phyloP scores from a whole-genome alignment of 2,888 invertebrate species.

The Brachynemurus nebulosus region DNA sequence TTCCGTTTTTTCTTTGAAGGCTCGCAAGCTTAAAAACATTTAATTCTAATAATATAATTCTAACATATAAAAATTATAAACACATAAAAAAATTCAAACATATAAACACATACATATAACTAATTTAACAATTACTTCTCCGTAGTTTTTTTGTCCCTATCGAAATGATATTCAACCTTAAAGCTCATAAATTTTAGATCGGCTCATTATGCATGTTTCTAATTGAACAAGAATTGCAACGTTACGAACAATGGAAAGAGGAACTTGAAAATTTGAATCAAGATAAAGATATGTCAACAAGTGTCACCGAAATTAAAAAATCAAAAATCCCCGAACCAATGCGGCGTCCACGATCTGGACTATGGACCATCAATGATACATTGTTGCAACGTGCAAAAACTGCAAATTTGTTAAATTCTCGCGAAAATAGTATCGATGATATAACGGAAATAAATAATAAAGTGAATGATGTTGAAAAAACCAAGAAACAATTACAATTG shows the following conservation, averaged over 20 bases:
- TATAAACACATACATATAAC: no score
- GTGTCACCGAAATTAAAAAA: slow-evolving; percentile 45
- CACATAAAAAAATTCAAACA: no score
- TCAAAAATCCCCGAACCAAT: slow-evolving; percentile 54
- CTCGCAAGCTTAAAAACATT: no score
- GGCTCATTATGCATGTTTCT: slow-evolving; percentile 95
- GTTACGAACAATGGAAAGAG: slow-evolving; percentile 87
- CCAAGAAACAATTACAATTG: slow-evolving; percentile 61
- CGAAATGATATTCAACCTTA: no score
- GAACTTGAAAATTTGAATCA: slow-evolving; percentile 44
- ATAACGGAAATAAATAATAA: slow-evolving; percentile 29
- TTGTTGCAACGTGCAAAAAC: slow-evolving; percentile 31
- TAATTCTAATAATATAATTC: no score
- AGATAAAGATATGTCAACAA: slow-evolving; percentile 30
- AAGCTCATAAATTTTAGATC: slow-evolving; percentile 55
- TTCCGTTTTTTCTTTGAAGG: no score
- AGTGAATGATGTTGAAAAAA: slow-evolving; percentile 30
- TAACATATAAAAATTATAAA: no score
- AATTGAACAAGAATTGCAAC: slow-evolving; percentile 83
- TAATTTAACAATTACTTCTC: no score
- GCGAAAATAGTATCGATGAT: slow-evolving; percentile 23
- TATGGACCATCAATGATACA: slow-evolving; percentile 28
- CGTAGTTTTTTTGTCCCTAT: no score
- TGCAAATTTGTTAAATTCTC: slow-evolving; percentile 12
- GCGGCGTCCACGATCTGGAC: slow-evolving; percentile 57